phyloP scores from a whole-genome alignment of 2,113 vertebrate species.

The Eretmodus cyanostictus region DNA sequence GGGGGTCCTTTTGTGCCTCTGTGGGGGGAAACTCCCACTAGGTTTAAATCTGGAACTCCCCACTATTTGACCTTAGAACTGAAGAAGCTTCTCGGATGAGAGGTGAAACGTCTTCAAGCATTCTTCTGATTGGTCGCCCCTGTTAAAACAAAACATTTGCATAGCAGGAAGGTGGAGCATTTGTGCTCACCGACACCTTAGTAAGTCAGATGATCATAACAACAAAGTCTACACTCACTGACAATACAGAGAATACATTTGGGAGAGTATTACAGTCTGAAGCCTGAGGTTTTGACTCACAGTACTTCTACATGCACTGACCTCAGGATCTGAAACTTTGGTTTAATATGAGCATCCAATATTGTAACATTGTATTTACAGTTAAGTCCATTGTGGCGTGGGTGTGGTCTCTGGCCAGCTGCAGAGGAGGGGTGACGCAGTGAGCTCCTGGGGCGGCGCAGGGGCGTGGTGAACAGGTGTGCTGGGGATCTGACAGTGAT shows the following conservation, averaged over 20 bases:
- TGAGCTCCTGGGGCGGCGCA: no score
- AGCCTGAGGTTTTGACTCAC: background rate
- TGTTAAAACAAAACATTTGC: background rate
- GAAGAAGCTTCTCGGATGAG: background rate
- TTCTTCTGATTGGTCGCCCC: background rate
- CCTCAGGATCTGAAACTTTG: background rate
- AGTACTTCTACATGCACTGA: background rate
- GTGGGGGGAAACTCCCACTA: fast-evolving
- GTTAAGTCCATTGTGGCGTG: background rate
- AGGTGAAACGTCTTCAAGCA: background rate
- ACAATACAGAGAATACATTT: background rate
- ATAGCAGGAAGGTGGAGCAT: background rate
- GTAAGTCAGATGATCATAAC: background rate
- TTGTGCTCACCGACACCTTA: background rate
- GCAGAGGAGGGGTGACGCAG: no score
- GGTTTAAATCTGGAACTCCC: fast-evolving
- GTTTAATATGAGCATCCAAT: background rate
- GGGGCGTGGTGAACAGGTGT: no score
- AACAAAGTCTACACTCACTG: background rate
- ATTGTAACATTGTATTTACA: background rate
- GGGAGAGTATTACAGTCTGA: background rate
- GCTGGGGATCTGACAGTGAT: no score
- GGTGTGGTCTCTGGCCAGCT: no score
- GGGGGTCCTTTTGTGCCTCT: no score
- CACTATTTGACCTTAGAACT: background rate